phyloP scores from a whole-genome alignment of 1,140 invertebrate species.

The Drosophila malerkotliana region DNA sequence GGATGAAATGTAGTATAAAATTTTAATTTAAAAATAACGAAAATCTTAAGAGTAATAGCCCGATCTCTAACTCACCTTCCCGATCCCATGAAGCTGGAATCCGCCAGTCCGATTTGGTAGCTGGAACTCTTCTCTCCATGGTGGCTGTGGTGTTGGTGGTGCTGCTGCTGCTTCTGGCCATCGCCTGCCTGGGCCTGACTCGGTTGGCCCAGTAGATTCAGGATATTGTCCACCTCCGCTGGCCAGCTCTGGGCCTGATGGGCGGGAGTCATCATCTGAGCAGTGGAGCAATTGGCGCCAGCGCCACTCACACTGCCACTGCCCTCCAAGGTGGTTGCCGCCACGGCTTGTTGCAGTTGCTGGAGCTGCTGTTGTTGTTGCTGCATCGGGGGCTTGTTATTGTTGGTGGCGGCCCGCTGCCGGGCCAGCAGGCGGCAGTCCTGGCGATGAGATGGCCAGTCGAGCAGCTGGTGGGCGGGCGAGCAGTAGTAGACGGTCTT shows the following conservation, averaged over 20 bases:
- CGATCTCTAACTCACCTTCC: slow-evolving; percentile 59
- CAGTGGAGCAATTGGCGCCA: slow-evolving; percentile 68
- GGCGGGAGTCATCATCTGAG: slow-evolving; percentile 70
- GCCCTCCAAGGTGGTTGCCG: slow-evolving; percentile 61
- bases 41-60: no score
- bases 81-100: slow-evolving; percentile 71
- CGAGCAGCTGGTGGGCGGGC: slow-evolving; percentile 90
- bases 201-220: slow-evolving; percentile 57
- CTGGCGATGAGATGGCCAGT: slow-evolving; percentile 90
- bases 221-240: slow-evolving; percentile 54
- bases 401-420: slow-evolving; percentile 42
- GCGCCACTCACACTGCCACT: slow-evolving; percentile 35
- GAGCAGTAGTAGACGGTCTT: slow-evolving; percentile 90
- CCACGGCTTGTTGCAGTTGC: slow-evolving; percentile 71
- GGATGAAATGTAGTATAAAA: background rate
- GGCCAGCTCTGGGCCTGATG: slow-evolving; percentile 68
- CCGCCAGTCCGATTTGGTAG: slow-evolving; percentile 71
- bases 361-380: slow-evolving; percentile 44
- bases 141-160: slow-evolving; percentile 39
- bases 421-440: slow-evolving; percentile 83
- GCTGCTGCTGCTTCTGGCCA: slow-evolving; percentile 29
- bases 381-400: slow-evolving; percentile 24
- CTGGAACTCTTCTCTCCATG: slow-evolving; percentile 71
- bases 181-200: background rate
- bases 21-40: no score